phyloP scores from a whole-genome alignment of 2,888 invertebrate species.

The Nebria brevicollis region DNA sequence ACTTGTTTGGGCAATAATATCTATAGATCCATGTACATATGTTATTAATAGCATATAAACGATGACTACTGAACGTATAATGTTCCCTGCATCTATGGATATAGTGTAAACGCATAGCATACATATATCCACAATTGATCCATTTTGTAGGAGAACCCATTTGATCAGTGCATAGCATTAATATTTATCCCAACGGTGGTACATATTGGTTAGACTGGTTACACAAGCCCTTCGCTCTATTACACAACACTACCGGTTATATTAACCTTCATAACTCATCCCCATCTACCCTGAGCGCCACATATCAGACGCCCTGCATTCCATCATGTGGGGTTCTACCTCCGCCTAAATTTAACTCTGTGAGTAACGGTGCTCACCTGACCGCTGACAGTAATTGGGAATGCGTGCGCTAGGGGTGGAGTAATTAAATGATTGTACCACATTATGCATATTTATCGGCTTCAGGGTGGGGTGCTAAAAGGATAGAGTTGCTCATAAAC shows the following conservation, averaged over 20 bases:
- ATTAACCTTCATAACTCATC: background rate
- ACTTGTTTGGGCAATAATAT: background rate
- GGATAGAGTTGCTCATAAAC: background rate
- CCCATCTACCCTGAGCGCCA: background rate
- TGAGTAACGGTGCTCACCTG: slow-evolving; percentile 33
- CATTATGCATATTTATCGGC: slow-evolving; percentile 40
- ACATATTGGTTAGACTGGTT: background rate
- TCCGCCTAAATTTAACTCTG: background rate
- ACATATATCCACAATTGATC: background rate
- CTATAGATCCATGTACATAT: background rate
- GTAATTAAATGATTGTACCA: slow-evolving; percentile 42
- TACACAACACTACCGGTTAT: background rate
- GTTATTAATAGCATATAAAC: background rate
- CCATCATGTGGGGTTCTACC: background rate
- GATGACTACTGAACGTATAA: background rate
- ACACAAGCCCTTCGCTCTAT: background rate
- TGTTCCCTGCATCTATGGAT: background rate
- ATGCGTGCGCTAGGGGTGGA: slow-evolving; percentile 23
- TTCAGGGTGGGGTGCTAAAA: slow-evolving; percentile 5
- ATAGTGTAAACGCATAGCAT: background rate
- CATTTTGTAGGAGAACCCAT: background rate
- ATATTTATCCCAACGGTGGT: background rate
- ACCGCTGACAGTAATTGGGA: slow-evolving; percentile 43
- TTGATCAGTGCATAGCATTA: background rate
- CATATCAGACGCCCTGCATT: background rate